phyloP scores from a whole-genome alignment of 1,140 invertebrate species.

The Drosophila asahinai region DNA sequence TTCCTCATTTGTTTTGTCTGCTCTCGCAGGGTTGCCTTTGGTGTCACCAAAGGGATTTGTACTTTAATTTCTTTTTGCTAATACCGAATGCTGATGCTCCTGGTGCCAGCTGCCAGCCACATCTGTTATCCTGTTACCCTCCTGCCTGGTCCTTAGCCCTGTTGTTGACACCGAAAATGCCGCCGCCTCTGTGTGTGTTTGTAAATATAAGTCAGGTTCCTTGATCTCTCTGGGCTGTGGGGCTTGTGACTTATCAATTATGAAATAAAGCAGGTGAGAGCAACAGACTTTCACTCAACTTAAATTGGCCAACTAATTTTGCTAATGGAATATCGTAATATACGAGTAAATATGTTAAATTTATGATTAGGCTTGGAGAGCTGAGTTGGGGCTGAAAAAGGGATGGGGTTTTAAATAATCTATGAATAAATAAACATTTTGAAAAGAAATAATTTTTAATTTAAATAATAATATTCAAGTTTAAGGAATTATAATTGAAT shows the following conservation, averaged over 20 bases:
- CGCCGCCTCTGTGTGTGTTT: conserved; percentile 5
- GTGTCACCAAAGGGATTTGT: conserved; percentile 72
- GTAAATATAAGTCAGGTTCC: conserved; percentile 18
- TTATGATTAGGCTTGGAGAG: not conserved
- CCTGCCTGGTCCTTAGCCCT: not conserved
- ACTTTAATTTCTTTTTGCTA: conserved; percentile 74
- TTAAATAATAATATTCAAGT: no score
- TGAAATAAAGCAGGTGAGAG: conserved; percentile 40
- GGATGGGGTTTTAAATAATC: no score
- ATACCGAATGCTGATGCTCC: conserved; percentile 34
- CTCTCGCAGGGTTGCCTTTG: conserved; percentile 42
- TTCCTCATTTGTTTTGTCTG: conserved; percentile 20
- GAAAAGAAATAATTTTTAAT: no score
- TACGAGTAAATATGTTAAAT: not conserved
- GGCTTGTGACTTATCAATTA: conserved; percentile 29
- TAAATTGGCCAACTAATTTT: conserved; percentile 26
- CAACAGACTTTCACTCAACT: conserved; percentile 7
- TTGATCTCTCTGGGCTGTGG: conserved; percentile 1
- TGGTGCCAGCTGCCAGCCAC: conserved; percentile 8
- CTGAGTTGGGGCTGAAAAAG: no score
- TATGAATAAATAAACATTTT: no score
- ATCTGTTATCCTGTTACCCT: conserved; percentile 22
- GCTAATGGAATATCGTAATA: conserved; percentile 35
- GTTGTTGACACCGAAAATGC: conserved; percentile 30
- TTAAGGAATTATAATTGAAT: no score